Evolutionary conservation across 2,888 invertebrate genomes (phyloP).

Genomic region (Leucophenga maculata): DNA sequence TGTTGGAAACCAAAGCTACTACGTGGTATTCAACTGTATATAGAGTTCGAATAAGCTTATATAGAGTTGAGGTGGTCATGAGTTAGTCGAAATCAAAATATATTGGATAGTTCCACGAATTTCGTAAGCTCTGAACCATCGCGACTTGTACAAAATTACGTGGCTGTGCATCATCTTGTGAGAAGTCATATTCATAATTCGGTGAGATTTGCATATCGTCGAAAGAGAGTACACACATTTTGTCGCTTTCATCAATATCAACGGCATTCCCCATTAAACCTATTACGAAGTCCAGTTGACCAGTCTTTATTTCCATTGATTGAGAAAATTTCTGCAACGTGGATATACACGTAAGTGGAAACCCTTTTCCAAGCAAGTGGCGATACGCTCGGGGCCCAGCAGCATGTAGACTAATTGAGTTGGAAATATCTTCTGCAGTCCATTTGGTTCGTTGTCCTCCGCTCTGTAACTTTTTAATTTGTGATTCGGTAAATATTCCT

Average conservation of each 20-base stretch:
- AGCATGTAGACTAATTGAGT: neutral
- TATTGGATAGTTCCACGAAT: conserved; percentile 12
- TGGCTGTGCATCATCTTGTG: no score
- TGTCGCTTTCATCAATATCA: neutral
- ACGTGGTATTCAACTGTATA: conserved; percentile 25
- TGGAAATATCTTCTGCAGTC: neutral
- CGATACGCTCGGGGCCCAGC: conserved; percentile 13
- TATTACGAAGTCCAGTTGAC: neutral
- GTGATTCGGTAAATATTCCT: neutral
- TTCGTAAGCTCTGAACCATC: conserved; percentile 10
- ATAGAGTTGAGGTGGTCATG: neutral
- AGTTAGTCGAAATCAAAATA: conserved; percentile 10
- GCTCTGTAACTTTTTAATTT: neutral
- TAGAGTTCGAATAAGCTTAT: conserved; percentile 3
- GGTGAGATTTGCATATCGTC: neutral
- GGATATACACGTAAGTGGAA: neutral
- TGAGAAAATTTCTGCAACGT: conserved; percentile 7
- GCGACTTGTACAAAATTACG: conserved; percentile 7
- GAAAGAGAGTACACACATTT: conserved; percentile 10
- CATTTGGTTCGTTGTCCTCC: neutral
- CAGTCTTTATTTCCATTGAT: neutral
- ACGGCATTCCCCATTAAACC: neutral
- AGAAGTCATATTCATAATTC: neutral
- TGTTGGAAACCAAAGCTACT: conserved; percentile 30
- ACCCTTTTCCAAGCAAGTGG: conserved; percentile 3